Conservation (phyloP, 2,113 vertebrate genomes). For the Eptatretus burgeri region DNA sequence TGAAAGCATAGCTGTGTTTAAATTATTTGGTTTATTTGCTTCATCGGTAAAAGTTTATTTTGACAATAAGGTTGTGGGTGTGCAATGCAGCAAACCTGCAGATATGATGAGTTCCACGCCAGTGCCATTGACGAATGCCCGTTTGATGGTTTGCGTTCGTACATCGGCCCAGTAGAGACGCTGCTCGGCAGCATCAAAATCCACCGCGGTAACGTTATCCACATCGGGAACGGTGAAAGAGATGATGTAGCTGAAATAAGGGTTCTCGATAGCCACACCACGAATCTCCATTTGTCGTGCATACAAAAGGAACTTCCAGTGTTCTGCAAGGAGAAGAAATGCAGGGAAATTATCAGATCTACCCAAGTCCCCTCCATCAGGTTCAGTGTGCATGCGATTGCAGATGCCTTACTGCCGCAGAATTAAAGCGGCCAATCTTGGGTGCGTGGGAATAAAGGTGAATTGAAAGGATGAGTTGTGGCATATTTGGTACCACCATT, state of each 20-base stretch:
- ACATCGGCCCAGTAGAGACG: slow-evolving; percentile 94
- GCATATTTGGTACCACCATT: slow-evolving; percentile 9
- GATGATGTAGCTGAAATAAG: slow-evolving; percentile 97
- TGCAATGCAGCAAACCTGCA: slow-evolving; percentile 17
- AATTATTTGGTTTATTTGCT: neutral
- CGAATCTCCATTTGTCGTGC: slow-evolving; percentile 90
- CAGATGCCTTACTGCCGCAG: no score
- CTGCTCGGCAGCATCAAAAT: slow-evolving; percentile 60
- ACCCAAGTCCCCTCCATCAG: no score
- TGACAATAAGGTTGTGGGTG: accelerated
- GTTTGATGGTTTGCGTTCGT: slow-evolving; percentile 75
- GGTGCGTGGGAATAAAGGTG: no score
- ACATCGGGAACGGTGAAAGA: slow-evolving; percentile 94
- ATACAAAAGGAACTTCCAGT: slow-evolving; percentile 76
- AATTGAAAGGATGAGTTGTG: no score
- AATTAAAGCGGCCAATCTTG: no score
- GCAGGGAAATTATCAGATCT: no score
- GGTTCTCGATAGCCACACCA: slow-evolving; percentile 71
- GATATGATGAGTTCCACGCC: slow-evolving; percentile 65
- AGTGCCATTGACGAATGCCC: slow-evolving; percentile 83
- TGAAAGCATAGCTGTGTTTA: neutral
- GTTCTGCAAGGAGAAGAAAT: slow-evolving; percentile 24
- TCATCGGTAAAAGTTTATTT: neutral
- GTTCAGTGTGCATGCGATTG: no score
- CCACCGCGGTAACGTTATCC: slow-evolving; percentile 74